A percentile compares a stretch with the other conserved stretches of the same genome.
These are phyloP conservation scores for Rhynchomys soricoides DNA, from an alignment of 2,113 vertebrate species.

Conservation along the genomic window DNA sequence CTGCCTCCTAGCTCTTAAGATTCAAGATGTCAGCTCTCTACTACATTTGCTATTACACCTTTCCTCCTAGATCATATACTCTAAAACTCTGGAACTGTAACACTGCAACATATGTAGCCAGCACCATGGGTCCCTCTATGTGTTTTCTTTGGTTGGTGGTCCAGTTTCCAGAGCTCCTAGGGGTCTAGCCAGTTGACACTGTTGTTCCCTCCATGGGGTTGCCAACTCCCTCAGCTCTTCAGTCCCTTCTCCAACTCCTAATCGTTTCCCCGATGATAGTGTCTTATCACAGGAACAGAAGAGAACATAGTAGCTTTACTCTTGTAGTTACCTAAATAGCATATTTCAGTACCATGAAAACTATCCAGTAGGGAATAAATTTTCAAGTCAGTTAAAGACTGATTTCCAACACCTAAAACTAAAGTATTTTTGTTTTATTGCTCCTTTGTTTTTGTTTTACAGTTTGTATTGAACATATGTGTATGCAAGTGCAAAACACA, in stretches of 20 bases:
- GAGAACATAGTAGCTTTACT: neutral
- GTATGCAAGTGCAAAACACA: too few relatives aligned
- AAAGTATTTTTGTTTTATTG: neutral
- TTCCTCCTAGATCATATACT: neutral
- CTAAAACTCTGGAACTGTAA: neutral
- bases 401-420: neutral
- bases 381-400: neutral
- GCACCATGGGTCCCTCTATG: too few relatives aligned
- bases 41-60: too few relatives aligned
- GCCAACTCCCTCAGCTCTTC: too few relatives aligned
- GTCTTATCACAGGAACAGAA: neutral
- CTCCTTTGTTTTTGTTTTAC: neutral
- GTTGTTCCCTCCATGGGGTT: too few relatives aligned
- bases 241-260: too few relatives aligned
- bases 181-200: too few relatives aligned
- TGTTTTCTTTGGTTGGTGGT: too few relatives aligned
- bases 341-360: neutral
- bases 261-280: neutral
- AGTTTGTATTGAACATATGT: neutral
- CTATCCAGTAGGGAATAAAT: too few relatives aligned
- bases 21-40: neutral
- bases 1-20: neutral
- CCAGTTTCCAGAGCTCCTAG: too few relatives aligned
- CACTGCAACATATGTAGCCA: too few relatives aligned
- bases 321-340: neutral